Conservation (phyloP, 2,113 vertebrate species). For the Mixornis gularis region DNA sequence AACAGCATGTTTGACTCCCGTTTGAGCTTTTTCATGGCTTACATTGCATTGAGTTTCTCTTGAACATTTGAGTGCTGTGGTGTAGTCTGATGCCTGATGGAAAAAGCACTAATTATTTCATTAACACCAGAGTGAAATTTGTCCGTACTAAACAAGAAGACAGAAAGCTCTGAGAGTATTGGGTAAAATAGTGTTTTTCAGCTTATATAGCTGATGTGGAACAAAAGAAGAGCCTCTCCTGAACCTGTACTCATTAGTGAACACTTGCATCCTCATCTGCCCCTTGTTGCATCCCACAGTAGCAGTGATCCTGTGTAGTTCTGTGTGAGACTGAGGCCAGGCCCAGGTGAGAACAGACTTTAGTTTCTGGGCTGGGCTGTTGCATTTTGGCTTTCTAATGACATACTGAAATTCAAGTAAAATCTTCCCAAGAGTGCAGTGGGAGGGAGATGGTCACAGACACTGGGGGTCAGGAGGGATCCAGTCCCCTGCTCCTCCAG, state of each 20-base stretch:
- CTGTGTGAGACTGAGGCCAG: rapidly evolving
- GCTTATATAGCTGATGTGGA: not conserved
- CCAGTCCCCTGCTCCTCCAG: not conserved
- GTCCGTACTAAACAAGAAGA: not conserved
- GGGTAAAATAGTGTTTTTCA: not conserved
- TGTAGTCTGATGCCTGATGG: not conserved
- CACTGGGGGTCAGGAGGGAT: not conserved
- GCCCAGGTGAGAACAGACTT: not conserved
- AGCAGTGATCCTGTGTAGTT: rapidly evolving
- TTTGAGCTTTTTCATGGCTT: not conserved
- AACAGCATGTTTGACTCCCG: not conserved
- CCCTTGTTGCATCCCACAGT: not conserved
- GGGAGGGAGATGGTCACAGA: not conserved
- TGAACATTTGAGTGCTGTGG: not conserved
- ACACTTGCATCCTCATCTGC: not conserved
- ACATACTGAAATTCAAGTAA: not conserved
- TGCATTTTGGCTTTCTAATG: not conserved
- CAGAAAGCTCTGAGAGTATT: not conserved
- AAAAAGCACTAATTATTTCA: constrained; percentile 29
- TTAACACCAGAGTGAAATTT: not conserved
- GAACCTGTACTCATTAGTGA: not conserved
- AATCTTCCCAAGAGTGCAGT: not conserved
- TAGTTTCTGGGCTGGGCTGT: not conserved
- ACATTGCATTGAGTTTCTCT: not conserved
- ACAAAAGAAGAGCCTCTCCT: not conserved